Base-by-base conservation (phyloP, 2,113 vertebrate species). In the Jaculus jaculus region DNA sequence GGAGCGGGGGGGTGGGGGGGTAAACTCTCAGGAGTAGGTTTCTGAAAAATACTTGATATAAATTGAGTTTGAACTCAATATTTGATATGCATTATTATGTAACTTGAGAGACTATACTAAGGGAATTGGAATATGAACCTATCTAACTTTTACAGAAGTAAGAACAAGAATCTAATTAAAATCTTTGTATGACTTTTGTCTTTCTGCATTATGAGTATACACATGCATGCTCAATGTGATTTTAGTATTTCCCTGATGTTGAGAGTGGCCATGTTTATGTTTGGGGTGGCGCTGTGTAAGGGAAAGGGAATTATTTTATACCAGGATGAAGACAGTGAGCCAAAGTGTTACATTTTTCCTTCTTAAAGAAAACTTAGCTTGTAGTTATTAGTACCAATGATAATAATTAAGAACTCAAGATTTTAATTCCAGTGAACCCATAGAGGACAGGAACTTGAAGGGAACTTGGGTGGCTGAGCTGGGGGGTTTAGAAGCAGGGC, bases 61-160 rank as follows among this genome's bases (percentile, higher is more conserved):
- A 61, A 93, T 84, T 94, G 71, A 91, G 54, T 84, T 89, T 89
- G 23, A 61, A 89, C 3, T 87, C 54, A 24, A 7, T 84, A 71
- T 84, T 71, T 34, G 60, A 37, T 75, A 26, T 88, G 26, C 51
- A 0, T 60, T 60, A 9, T 85, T 85, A 24, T 26, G 16, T 85
- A 75, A 58, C 30, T 66, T 79, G 66, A 65, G 47, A 84, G 86
- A 39, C 34, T 77, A 26, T 86, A 30, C 28, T 71, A 77, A 66
- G 47, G 83, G 61, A 90, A 39, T 34, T 81, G 16, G 42, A 83
- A 77, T 68, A 37, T 91, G 80, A 61, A 28, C 71, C 79, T 66
- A 5, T 24, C 65, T 69, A 42, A 63, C 47, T 23, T 77, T 89
- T 66, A 5, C n/a, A 13, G 80, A n/a, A n/a, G 12, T 75, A 2